These are phyloP conservation scores for Lamprotornis superbus DNA, from an alignment of 2,113 vertebrate species.

Conservation along the genomic window DNA sequence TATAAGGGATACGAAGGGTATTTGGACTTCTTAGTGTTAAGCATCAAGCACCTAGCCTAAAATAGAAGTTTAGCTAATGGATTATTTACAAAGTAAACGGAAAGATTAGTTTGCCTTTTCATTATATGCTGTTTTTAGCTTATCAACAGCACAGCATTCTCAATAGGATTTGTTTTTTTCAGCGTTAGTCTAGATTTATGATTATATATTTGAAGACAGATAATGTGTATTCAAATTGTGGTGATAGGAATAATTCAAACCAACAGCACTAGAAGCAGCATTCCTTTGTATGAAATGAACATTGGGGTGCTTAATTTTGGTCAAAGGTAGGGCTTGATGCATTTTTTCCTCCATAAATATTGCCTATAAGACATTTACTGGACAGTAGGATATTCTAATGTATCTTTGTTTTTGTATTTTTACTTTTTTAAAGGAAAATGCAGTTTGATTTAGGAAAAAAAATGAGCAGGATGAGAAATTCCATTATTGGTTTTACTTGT, in stretches of 20 bases:
- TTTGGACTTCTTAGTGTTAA: conserved; percentile 34
- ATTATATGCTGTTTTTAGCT: conserved; percentile 4
- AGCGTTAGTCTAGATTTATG: conserved; percentile 22
- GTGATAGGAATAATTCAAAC: neutral
- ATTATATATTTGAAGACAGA: conserved; percentile 19
- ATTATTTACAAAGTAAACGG: conserved; percentile 34
- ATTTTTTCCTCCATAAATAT: conserved; percentile 39
- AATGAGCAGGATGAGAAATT: neutral
- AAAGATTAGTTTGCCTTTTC: conserved; percentile 50
- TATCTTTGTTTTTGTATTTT: conserved; percentile 46
- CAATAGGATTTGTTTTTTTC: conserved; percentile 16
- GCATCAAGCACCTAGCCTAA: conserved; percentile 16
- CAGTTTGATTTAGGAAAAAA: neutral
- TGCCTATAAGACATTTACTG: conserved; percentile 47
- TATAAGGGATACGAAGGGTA: conserved; percentile 36
- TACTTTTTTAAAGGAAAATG: conserved; percentile 29
- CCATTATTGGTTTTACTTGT: neutral
- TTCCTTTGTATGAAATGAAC: conserved; percentile 38
- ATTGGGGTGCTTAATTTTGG: conserved; percentile 13
- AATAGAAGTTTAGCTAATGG: conserved; percentile 37
- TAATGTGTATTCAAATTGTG: neutral
- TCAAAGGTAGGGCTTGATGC: neutral
- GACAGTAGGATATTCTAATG: conserved; percentile 34
- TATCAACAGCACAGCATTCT: neutral
- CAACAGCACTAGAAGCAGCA: neutral